Percentiles rank a stretch among this genome's conserved stretches.
Conservation (phyloP, 1,140 invertebrate species). For the Drosophila repletoides region DNA sequence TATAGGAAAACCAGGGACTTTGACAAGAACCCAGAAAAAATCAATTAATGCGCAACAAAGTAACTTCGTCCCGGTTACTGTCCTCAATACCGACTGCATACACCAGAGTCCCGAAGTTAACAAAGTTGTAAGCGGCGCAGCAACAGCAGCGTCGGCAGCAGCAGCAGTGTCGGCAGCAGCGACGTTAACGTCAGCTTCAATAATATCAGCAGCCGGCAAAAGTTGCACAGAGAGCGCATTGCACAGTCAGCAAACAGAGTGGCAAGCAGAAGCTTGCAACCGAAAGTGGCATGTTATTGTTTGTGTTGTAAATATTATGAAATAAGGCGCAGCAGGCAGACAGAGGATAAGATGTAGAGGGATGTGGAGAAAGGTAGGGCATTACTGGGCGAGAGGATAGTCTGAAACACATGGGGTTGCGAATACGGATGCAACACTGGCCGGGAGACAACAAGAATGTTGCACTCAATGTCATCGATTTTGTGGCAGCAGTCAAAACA, state of each 20-base stretch:
- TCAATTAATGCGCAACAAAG: conserved; percentile 80
- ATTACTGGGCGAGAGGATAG: conserved; percentile 53
- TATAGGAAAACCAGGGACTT: neutral
- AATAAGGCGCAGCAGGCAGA: conserved; percentile 16
- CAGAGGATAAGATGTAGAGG: too few relatives aligned
- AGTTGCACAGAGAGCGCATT: conserved; percentile 41
- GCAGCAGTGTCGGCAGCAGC: neutral
- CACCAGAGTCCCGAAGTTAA: conserved; percentile 70
- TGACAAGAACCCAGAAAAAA: conserved; percentile 51
- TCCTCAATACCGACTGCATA: conserved; percentile 76
- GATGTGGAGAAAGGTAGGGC: too few relatives aligned
- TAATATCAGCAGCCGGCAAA: conserved; percentile 28
- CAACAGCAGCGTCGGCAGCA: conserved; percentile 17
- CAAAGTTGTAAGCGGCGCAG: conserved; percentile 70
- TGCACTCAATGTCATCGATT: conserved; percentile 82
- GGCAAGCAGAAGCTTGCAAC: neutral
- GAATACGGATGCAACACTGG: conserved; percentile 38
- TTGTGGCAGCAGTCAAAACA: conserved; percentile 62
- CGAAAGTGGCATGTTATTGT: conserved; percentile 45
- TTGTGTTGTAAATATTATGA: conserved; percentile 66
- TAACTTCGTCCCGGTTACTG: conserved; percentile 80
- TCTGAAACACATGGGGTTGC: conserved; percentile 25
- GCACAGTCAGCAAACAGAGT: conserved; percentile 22
- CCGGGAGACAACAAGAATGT: conserved; percentile 64
- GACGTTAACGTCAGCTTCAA: neutral